Conservation (phyloP, 1,140 invertebrate species). For the Eumaeus atala region DNA sequence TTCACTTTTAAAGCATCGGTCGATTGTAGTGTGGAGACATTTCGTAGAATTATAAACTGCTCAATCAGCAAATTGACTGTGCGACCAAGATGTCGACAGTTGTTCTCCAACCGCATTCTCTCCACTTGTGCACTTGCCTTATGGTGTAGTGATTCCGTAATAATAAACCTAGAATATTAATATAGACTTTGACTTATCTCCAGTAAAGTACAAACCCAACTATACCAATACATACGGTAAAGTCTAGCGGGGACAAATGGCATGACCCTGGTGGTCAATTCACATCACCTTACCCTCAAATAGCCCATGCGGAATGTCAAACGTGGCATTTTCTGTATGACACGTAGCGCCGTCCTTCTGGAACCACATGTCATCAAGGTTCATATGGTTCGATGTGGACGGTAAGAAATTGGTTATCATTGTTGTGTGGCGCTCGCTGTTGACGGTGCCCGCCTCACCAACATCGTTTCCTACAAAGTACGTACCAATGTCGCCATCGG, state of each 20-base stretch:
- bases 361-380: slow-evolving; percentile 17
- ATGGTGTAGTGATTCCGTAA: too few species aligned
- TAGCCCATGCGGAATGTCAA: slow-evolving; percentile 18
- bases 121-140: too few species aligned
- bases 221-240: too few species aligned
- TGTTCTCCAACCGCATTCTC: too few species aligned
- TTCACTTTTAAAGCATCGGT: slow-evolving; percentile 18
- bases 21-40: too few species aligned
- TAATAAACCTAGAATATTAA: too few species aligned
- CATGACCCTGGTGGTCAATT: slow-evolving; percentile 19
- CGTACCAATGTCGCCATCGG: slow-evolving; percentile 32
- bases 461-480: slow-evolving; percentile 31
- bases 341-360: slow-evolving; percentile 21
- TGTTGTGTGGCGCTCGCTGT: too few species aligned
- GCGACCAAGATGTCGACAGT: too few species aligned
- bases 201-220: too few species aligned
- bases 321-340: slow-evolving; percentile 12
- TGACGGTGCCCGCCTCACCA: slow-evolving; percentile 23
- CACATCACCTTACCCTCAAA: slow-evolving; percentile 16
- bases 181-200: too few species aligned
- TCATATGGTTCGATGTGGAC: slow-evolving; percentile 12
- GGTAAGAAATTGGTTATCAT: slow-evolving; percentile 20
- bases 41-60: too few species aligned
- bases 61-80: too few species aligned
- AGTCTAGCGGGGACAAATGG: slow-evolving; percentile 14